phyloP scores from a whole-genome alignment of 2,888 invertebrate genomes.

The Pheosia gnoma region DNA sequence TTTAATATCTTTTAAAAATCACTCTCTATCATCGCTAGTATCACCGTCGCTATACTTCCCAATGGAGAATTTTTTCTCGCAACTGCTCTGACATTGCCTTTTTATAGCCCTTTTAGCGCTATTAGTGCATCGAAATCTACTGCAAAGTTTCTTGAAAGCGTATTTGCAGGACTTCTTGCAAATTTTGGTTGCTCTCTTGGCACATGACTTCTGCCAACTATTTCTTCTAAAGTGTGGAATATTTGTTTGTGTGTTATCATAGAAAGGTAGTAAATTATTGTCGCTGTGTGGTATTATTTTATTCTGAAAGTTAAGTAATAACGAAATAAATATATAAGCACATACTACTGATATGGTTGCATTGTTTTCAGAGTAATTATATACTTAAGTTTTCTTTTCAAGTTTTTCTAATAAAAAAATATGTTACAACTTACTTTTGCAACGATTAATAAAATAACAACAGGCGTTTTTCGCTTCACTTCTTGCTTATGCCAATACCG shows the following conservation, averaged over 20 bases:
- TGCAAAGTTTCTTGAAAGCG: slow-evolving; percentile 27
- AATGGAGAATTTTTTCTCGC: not conserved
- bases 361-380: too few relatives aligned
- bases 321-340: too few relatives aligned
- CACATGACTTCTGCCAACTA: not conserved
- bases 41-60: not conserved
- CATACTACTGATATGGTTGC: too few relatives aligned
- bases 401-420: not conserved
- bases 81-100: not conserved
- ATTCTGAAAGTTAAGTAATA: not conserved
- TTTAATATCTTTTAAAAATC: not conserved
- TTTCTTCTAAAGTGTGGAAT: slow-evolving; percentile 1
- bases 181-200: not conserved
- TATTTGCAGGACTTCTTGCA: slow-evolving; percentile 42
- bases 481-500: not conserved
- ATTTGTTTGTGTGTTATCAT: not conserved
- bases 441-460: not conserved
- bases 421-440: not conserved
- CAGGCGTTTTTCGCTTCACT: not conserved
- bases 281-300: not conserved
- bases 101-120: not conserved
- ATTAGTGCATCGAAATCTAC: not conserved
- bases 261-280: not conserved
- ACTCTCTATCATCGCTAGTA: not conserved
- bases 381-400: too few relatives aligned